Conservation (phyloP, 2,888 invertebrate genomes). For the Pyrrhosoma nymphula region DNA sequence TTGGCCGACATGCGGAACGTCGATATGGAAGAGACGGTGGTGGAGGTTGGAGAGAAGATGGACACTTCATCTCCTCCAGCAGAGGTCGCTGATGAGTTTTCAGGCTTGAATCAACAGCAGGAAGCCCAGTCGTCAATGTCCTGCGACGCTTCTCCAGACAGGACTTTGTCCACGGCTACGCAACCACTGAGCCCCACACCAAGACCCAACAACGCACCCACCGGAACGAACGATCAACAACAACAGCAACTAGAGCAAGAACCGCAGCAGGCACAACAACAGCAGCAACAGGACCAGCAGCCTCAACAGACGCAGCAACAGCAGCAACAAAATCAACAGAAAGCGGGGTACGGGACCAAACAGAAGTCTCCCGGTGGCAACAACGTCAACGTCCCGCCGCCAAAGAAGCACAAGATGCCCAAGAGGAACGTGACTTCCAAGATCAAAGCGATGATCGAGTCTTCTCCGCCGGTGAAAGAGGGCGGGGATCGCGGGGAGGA, state of each 20-base stretch:
- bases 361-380: slow-evolving; percentile 69
- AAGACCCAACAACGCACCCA: neutral
- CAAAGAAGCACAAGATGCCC: slow-evolving; percentile 88
- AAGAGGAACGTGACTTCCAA: slow-evolving; percentile 88
- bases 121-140: neutral
- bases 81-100: slow-evolving; percentile 70
- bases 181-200: neutral
- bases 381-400: neutral
- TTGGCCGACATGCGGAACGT: neutral
- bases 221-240: slow-evolving; percentile 74
- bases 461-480: slow-evolving; percentile 72
- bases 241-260: slow-evolving; percentile 74
- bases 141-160: neutral
- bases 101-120: neutral
- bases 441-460: slow-evolving; percentile 86
- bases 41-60: slow-evolving; percentile 48
- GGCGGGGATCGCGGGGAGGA: slow-evolving; percentile 73
- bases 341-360: slow-evolving; percentile 50
- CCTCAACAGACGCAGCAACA: slow-evolving; percentile 80
- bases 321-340: slow-evolving; percentile 78
- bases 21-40: neutral
- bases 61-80: slow-evolving; percentile 72
- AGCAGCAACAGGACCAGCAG: slow-evolving; percentile 79
- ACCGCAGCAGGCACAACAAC: slow-evolving; percentile 74
- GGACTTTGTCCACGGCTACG: neutral